phyloP scores from a whole-genome alignment of 30 jellyfish, hydroid and myxozoan species.

The Aurelia coerulea region DNA sequence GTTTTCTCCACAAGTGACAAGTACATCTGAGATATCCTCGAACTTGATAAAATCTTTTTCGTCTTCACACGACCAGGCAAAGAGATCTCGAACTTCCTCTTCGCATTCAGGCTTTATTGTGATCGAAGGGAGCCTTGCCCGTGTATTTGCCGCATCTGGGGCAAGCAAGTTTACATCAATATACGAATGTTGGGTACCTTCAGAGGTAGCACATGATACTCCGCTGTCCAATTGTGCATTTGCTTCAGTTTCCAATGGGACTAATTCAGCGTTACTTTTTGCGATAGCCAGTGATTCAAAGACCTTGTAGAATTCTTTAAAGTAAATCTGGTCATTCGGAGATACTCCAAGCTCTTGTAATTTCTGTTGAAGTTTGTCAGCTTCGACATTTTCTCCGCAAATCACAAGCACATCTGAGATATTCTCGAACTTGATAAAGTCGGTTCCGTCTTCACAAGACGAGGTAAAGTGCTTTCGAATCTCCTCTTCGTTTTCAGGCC shows the following conservation, averaged over 20 bases:
- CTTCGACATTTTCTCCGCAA: constrained; percentile 64
- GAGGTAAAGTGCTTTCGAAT: constrained; percentile 16
- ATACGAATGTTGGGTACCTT: constrained; percentile 32
- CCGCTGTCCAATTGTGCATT: constrained; percentile 24
- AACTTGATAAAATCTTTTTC: too few species aligned
- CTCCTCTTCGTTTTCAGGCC: constrained; percentile 1
- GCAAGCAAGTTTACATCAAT: too few species aligned
- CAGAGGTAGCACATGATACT: constrained; percentile 46
- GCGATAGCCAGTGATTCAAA: constrained; percentile 9
- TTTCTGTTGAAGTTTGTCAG: constrained; percentile 45
- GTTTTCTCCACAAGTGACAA: too few species aligned
- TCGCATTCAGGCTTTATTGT: too few species aligned
- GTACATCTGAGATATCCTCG: too few species aligned
- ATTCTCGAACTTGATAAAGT: constrained; percentile 10
- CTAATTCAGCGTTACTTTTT: constrained; percentile 5
- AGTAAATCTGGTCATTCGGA: constrained; percentile 5
- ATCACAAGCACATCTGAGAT: constrained; percentile 30
- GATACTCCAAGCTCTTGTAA: constrained; percentile 10
- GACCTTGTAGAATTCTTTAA: constrained; percentile 48
- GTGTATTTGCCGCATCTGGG: too few species aligned
- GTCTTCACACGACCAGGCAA: too few species aligned
- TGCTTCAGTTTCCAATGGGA: constrained; percentile 7
- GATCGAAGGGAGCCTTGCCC: too few species aligned
- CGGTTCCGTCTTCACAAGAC: constrained; percentile 29
- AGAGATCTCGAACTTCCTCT: too few species aligned